Evolutionary conservation across 2,888 invertebrate species (phyloP).

Genomic region (Helleia helle): DNA sequence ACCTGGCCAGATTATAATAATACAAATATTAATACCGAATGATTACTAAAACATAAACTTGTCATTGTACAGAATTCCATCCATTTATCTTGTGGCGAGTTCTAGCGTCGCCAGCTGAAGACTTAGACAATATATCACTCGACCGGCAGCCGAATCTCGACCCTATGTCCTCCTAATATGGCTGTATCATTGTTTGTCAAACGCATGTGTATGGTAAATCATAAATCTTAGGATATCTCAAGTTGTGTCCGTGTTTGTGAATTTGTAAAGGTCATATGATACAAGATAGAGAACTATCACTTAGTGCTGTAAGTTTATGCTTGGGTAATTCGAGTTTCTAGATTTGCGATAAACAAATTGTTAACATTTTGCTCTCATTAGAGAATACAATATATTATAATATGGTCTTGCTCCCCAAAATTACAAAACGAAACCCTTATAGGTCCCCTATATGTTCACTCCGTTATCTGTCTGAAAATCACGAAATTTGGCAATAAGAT

Average conservation of each 20-base stretch:
- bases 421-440: no score
- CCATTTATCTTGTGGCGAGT: constrained; percentile 59
- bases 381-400: no score
- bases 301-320: no score
- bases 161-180: constrained; percentile 16
- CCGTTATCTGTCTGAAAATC: no score
- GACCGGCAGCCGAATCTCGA: constrained; percentile 14
- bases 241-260: constrained; percentile 25
- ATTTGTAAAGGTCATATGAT: constrained; percentile 19
- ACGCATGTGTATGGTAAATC: constrained; percentile 11
- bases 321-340: no score
- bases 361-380: no score
- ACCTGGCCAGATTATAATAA: no score
- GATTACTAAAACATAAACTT: constrained; percentile 35
- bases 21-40: constrained; percentile 12
- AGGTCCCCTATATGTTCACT: no score
- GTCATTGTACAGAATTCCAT: constrained; percentile 42
- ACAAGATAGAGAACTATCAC: constrained; percentile 15
- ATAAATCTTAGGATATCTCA: constrained; percentile 27
- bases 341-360: no score
- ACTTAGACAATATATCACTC: constrained; percentile 27
- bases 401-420: no score
- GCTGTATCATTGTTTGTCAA: constrained; percentile 3
- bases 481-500: no score
- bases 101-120: constrained; percentile 45